Base-by-base conservation (phyloP, 2,888 invertebrate genomes). In the Pediacus dermestoides region DNA sequence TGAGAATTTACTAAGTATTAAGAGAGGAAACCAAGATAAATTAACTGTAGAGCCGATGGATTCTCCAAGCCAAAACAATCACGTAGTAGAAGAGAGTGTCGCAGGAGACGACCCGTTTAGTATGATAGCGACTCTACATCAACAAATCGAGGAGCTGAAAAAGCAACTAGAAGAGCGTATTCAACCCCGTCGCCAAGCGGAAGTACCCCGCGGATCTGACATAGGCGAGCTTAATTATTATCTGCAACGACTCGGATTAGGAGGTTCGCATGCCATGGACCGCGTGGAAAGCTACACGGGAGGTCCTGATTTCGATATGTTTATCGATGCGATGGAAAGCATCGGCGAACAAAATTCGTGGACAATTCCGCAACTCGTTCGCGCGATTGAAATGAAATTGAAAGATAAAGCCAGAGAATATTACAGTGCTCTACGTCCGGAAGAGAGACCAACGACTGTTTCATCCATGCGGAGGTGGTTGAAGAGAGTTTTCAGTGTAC, bases 281-380 rank as follows among this genome's bases (percentile, higher is more conserved):
- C 25, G 26, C 14, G 26, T 39, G 4, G 39, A 39, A n/a, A 34
- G 23, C n/a, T 39, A 21, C 22, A 31, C 21, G 1, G 39, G 39
- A 39, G 39, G 39, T 3, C 21, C 39, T 4, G 39, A 39, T 16
- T 39, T 22, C 11, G 39, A 39, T 6, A 39, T 39, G 39, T 39
- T 39, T 14, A n/a, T 39, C 3, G 12, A 34, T 8, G 39, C 39
- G n/a, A 16, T 39, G 14, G 11, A 18, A 9, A 39, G 16, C 14
- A 16, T 39, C 4, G 34, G 34, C 1, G 10, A 3, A 10, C 28
- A 13, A 9, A 6, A 12, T 16, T 27, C 22, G 3, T 34, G 39
- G 39, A 28, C 12, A 1, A 34, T 28, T 28, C 2, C 6, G 2
- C 22, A 34, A 21, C 10, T 39, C 7, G 2, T 39, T 2, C 9